Evolutionary conservation across 1,140 invertebrate genomes (phyloP).

Genomic region (Drosophila orosa): DNA sequence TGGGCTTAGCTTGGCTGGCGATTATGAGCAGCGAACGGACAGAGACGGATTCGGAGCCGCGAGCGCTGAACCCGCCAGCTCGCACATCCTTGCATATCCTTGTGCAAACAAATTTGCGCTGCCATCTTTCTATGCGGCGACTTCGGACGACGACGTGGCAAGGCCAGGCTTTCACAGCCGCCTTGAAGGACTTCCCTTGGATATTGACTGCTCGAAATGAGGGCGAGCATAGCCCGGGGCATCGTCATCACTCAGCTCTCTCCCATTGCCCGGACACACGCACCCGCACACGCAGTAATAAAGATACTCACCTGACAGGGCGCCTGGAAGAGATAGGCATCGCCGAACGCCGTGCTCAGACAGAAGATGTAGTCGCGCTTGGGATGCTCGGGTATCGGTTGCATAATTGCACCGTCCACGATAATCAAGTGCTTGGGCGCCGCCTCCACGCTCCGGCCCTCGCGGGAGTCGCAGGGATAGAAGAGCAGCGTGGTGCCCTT

Average conservation of each 20-base stretch:
- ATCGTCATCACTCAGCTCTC: slow-evolving; percentile 24
- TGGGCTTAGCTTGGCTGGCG: slow-evolving; percentile 29
- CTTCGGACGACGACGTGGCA: slow-evolving; percentile 40
- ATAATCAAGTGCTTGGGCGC: slow-evolving; percentile 98
- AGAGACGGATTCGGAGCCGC: slow-evolving; percentile 47
- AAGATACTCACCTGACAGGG: slow-evolving; percentile 87
- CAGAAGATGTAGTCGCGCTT: slow-evolving; percentile 99
- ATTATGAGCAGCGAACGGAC: slow-evolving; percentile 42
- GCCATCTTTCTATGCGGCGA: slow-evolving; percentile 31
- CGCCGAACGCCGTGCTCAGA: slow-evolving; percentile 98
- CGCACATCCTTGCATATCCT: slow-evolving; percentile 62
- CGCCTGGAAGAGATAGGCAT: slow-evolving; percentile 98
- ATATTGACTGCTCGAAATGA: slow-evolving; percentile 63
- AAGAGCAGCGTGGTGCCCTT: slow-evolving; percentile 98
- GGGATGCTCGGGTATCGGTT: slow-evolving; percentile 98
- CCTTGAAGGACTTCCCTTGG: slow-evolving; percentile 69
- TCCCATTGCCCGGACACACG: not conserved
- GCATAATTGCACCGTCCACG: slow-evolving; percentile 98
- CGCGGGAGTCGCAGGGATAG: slow-evolving; percentile 97
- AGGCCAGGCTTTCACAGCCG: slow-evolving; percentile 68
- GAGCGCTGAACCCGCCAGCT: slow-evolving; percentile 62
- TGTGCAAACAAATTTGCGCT: slow-evolving; percentile 65
- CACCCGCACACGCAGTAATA: slow-evolving; percentile 20
- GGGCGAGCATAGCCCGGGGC: slow-evolving; percentile 47
- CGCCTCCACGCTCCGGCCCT: slow-evolving; percentile 94